Evolutionary conservation across 2,888 invertebrate genomes (phyloP).

Genomic region (Oscheius sp.): DNA sequence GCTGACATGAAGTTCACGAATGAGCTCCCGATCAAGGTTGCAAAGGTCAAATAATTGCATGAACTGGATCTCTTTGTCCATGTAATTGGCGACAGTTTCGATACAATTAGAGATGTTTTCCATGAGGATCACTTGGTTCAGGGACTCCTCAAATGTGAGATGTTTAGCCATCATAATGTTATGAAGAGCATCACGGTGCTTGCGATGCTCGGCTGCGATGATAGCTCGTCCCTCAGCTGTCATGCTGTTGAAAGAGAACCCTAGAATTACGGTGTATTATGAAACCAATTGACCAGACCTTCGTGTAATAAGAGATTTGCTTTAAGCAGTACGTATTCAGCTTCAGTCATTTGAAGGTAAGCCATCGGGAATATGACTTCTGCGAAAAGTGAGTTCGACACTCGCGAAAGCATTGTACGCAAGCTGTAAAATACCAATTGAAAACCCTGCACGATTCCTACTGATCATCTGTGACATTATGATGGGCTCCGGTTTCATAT

Average conservation of each 20-base stretch:
- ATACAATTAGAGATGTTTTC: slow-evolving; percentile 30
- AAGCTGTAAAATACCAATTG: slow-evolving; percentile 5
- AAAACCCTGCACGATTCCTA: neutral
- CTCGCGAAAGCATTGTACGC: slow-evolving; percentile 23
- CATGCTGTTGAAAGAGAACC: slow-evolving; percentile 28
- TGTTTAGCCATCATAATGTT: slow-evolving; percentile 19
- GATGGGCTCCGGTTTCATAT: slow-evolving; percentile 43
- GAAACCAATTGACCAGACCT: slow-evolving; percentile 33
- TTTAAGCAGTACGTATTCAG: slow-evolving; percentile 49
- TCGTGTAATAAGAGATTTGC: slow-evolving; percentile 49
- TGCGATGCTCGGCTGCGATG: slow-evolving; percentile 15
- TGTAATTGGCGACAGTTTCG: slow-evolving; percentile 32
- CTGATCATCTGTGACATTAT: slow-evolving; percentile 37
- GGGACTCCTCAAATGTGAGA: slow-evolving; percentile 20
- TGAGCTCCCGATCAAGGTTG: slow-evolving; percentile 17
- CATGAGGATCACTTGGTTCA: slow-evolving; percentile 27
- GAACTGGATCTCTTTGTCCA: slow-evolving; percentile 34
- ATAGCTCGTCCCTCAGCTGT: slow-evolving; percentile 19
- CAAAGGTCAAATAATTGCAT: slow-evolving; percentile 25
- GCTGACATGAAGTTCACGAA: slow-evolving; percentile 14
- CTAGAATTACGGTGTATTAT: neutral
- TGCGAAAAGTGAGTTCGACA: slow-evolving; percentile 36
- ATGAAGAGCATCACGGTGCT: slow-evolving; percentile 29
- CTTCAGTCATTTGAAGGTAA: slow-evolving; percentile 44
- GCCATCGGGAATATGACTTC: slow-evolving; percentile 49